phyloP scores from a whole-genome alignment of 1,140 invertebrate genomes.

The Drosophila suzukii region DNA sequence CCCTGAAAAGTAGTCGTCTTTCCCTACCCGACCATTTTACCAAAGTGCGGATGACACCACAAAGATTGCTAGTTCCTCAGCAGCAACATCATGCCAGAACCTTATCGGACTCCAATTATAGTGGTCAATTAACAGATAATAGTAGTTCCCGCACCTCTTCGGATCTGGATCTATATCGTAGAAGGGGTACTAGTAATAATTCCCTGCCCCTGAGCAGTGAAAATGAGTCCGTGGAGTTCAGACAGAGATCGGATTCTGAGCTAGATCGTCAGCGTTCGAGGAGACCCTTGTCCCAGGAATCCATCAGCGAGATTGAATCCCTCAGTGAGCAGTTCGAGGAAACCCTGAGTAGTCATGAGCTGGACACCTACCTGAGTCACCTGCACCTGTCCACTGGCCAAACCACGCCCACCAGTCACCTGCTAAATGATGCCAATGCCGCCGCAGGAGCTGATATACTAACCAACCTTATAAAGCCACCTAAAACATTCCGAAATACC shows the following conservation, averaged over 20 bases:
- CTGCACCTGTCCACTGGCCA: slow-evolving; percentile 82
- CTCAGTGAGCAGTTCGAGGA: slow-evolving; percentile 87
- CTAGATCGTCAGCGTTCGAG: slow-evolving; percentile 88
- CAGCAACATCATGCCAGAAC: slow-evolving; percentile 79
- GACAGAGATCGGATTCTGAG: slow-evolving; percentile 85
- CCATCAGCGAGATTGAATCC: slow-evolving; percentile 87
- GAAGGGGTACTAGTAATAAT: slow-evolving; percentile 69
- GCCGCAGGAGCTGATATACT: slow-evolving; percentile 49
- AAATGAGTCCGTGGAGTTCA: slow-evolving; percentile 85
- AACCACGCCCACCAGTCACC: slow-evolving; percentile 50
- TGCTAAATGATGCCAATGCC: slow-evolving; percentile 54
- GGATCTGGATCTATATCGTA: slow-evolving; percentile 78
- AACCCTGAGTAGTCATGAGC: slow-evolving; percentile 85
- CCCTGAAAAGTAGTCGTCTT: slow-evolving; percentile 73
- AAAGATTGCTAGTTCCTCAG: slow-evolving; percentile 20
- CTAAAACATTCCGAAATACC: slow-evolving; percentile 76
- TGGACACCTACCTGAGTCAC: slow-evolving; percentile 88
- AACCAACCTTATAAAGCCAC: slow-evolving; percentile 79
- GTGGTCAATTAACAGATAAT: slow-evolving; percentile 79
- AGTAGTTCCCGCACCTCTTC: slow-evolving; percentile 80
- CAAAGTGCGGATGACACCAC: slow-evolving; percentile 56
- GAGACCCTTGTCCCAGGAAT: slow-evolving; percentile 89
- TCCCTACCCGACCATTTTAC: slow-evolving; percentile 81
- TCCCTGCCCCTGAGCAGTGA: slow-evolving; percentile 72
- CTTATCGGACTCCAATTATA: slow-evolving; percentile 80